phyloP scores from a whole-genome alignment of 2,797 vertebrate species.

The Clarias laeviceps region DNA sequence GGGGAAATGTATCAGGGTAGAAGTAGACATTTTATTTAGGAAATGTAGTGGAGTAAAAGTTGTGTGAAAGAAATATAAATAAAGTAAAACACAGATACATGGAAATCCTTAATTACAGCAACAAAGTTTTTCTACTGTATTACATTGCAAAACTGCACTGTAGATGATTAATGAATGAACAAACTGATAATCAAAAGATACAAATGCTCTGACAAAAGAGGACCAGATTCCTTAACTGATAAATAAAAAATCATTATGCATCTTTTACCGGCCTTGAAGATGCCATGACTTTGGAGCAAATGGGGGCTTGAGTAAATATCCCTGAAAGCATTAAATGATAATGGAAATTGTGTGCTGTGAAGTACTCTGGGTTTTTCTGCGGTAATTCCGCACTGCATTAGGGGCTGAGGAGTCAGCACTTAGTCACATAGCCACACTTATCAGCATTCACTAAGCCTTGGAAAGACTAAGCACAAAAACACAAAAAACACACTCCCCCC shows the following conservation, averaged over 20 bases:
- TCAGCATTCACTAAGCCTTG: conserved; percentile 49
- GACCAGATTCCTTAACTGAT: neutral
- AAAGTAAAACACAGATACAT: no score
- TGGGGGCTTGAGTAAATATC: conserved; percentile 51
- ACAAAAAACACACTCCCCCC: conserved; percentile 18
- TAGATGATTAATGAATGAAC: neutral
- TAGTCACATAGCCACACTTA: conserved; percentile 47
- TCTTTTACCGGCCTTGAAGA: conserved; percentile 36
- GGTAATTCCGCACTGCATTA: conserved; percentile 57
- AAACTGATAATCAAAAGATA: neutral
- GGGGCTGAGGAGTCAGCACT: conserved; percentile 55
- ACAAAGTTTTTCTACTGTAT: no score
- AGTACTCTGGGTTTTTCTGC: conserved; percentile 52
- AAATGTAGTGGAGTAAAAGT: no score
- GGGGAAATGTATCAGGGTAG: no score
- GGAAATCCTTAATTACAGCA: no score
- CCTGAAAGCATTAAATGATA: conserved; percentile 59
- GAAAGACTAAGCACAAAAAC: conserved; percentile 27
- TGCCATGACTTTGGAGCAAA: conserved; percentile 46
- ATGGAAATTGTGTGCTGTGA: conserved; percentile 59
- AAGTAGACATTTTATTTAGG: no score
- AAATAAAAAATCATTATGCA: neutral
- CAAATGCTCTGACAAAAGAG: neutral
- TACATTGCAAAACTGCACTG: no score
- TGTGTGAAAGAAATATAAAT: no score